Evolutionary conservation across 2,113 vertebrate species (phyloP).

Genomic region (Cacatua alba): DNA sequence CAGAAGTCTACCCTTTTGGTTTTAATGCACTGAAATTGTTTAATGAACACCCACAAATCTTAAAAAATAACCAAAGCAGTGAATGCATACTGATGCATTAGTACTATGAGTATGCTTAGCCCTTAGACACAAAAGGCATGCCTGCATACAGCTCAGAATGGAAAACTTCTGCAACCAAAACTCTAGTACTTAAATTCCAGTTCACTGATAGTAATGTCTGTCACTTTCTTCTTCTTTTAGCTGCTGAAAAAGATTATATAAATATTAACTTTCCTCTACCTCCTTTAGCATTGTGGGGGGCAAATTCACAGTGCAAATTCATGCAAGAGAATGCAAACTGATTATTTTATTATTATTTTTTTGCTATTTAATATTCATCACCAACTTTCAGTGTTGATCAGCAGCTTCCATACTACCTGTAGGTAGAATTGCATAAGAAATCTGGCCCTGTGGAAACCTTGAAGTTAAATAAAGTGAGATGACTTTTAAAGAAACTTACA

Average conservation of each 20-base stretch:
- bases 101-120: not conserved
- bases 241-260: not conserved
- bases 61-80: not conserved
- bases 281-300: not conserved
- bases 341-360: not conserved
- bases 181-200: not conserved
- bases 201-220: not conserved
- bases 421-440: not conserved
- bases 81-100: not conserved
- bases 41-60: not conserved
- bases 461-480: not conserved
- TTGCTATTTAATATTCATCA: not conserved
- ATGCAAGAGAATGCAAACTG: not conserved
- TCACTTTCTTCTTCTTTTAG: not conserved
- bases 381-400: not conserved
- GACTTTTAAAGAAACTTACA: not conserved
- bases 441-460: not conserved
- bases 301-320: not conserved
- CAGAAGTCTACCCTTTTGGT: not conserved
- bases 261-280: not conserved
- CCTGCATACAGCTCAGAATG: not conserved
- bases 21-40: not conserved
- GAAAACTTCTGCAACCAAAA: slow-evolving; percentile 2
- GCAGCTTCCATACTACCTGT: not conserved
- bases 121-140: not conserved